A percentile compares a stretch with the other conserved stretches of the same genome.
Evolutionary conservation across 2,888 invertebrate species (phyloP).

Genomic region (Eristalinus sepulchralis): DNA sequence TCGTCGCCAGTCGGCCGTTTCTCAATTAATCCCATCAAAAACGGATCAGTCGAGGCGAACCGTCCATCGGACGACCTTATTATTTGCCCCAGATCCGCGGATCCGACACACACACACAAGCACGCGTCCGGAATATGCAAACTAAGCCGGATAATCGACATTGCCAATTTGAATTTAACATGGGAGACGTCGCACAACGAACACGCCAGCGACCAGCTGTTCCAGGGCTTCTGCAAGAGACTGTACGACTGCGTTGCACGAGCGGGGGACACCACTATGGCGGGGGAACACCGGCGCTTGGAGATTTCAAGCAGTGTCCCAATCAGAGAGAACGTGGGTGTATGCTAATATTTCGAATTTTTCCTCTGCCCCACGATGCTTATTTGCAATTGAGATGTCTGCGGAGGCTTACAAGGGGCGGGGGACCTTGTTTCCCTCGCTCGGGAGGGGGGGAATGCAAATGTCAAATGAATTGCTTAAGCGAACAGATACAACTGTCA

Average conservation of each 20-base stretch:
- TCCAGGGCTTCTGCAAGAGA: neutral
- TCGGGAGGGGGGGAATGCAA: neutral
- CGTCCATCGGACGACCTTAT: neutral
- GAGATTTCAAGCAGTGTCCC: neutral
- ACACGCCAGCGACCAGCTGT: neutral
- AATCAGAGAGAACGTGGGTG: neutral
- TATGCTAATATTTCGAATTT: neutral
- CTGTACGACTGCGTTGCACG: too few species aligned
- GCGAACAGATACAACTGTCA: neutral
- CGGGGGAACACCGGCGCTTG: neutral
- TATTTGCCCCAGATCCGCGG: neutral
- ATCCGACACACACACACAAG: neutral
- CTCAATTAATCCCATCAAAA: neutral
- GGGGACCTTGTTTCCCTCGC: neutral
- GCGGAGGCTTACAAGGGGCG: neutral
- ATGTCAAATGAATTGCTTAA: neutral
- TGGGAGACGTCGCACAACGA: neutral
- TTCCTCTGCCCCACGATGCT: neutral
- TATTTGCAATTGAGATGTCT: neutral
- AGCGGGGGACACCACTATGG: too few species aligned
- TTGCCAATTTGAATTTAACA: conserved; percentile 31
- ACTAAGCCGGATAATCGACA: conserved; percentile 19
- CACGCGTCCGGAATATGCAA: conserved; percentile 1
- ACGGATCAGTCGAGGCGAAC: neutral
- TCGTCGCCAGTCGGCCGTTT: neutral